Evolutionary conservation across 2,113 vertebrate genomes (phyloP).

Genomic region (Upupa epops): DNA sequence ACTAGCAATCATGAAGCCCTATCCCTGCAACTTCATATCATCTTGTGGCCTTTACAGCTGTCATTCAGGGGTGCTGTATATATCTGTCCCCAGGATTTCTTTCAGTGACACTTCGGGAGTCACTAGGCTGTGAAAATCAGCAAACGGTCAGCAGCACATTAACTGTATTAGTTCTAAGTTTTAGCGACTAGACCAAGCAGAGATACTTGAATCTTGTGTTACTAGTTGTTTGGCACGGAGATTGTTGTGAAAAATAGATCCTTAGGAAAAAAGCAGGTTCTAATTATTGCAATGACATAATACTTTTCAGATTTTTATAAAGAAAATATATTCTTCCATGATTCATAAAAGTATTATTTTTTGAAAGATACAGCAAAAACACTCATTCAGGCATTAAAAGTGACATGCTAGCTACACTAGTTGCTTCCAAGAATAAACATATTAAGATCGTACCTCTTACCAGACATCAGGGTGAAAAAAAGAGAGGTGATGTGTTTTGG

Average conservation of each 20-base stretch:
- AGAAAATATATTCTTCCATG: neutral
- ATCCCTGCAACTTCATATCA: neutral
- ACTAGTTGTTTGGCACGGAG: neutral
- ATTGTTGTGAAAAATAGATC: neutral
- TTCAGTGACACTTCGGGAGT: fast-evolving
- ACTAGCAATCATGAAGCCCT: neutral
- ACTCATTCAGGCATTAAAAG: neutral
- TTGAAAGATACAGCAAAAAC: neutral
- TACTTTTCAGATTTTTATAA: neutral
- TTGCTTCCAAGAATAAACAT: neutral
- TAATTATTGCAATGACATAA: neutral
- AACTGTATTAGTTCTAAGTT: neutral
- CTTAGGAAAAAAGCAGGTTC: neutral
- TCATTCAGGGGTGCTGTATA: neutral
- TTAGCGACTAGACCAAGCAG: neutral
- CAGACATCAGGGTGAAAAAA: neutral
- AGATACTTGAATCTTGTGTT: neutral
- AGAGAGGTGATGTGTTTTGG: neutral
- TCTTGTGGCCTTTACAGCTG: neutral
- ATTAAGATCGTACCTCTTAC: neutral
- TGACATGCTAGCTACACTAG: neutral
- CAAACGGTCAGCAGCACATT: neutral
- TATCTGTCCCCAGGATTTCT: fast-evolving
- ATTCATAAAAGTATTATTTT: neutral
- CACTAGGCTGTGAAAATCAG: neutral